Conservation (phyloP, 2,888 invertebrate species). For the Tachina lurida region DNA sequence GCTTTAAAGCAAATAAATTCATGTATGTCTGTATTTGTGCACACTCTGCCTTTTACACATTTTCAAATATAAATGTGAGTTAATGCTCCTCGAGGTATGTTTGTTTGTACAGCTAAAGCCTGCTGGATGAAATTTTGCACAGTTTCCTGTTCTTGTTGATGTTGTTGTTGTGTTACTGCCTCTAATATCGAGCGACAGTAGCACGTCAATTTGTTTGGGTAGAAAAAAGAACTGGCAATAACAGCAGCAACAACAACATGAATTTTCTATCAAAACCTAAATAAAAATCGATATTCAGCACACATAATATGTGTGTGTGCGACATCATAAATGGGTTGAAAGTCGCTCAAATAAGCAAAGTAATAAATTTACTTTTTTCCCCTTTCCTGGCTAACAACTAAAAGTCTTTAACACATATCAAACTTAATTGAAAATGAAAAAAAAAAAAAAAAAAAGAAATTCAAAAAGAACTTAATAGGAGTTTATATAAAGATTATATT, state of each 20-base stretch:
- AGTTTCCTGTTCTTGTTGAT: slow-evolving; percentile 41
- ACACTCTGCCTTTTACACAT: not conserved
- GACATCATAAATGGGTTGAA: slow-evolving; percentile 48
- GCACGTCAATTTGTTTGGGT: slow-evolving; percentile 53
- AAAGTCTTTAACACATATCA: slow-evolving; percentile 43
- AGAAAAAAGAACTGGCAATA: slow-evolving; percentile 11
- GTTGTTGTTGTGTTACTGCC: slow-evolving; percentile 19
- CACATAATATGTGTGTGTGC: slow-evolving; percentile 54
- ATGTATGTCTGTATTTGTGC: slow-evolving; percentile 6
- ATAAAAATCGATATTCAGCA: slow-evolving; percentile 68
- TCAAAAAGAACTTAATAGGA: not conserved
- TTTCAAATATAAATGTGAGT: not conserved
- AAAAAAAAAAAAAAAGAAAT: not conserved
- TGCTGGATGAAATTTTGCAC: slow-evolving; percentile 65
- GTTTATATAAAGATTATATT: not conserved
- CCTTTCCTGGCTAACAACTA: slow-evolving; percentile 1
- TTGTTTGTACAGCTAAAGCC: slow-evolving; percentile 41
- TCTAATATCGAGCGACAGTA: slow-evolving; percentile 59
- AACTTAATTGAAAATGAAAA: slow-evolving; percentile 42
- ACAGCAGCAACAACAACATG: slow-evolving; percentile 16
- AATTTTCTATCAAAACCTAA: slow-evolving; percentile 43
- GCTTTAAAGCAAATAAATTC: slow-evolving; percentile 30
- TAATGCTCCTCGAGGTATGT: not conserved
- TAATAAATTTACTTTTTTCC: slow-evolving; percentile 39
- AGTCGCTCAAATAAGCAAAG: slow-evolving; percentile 47